phyloP scores from a whole-genome alignment of 2,797 vertebrate genomes.

The Dendrocincla tyrannina region DNA sequence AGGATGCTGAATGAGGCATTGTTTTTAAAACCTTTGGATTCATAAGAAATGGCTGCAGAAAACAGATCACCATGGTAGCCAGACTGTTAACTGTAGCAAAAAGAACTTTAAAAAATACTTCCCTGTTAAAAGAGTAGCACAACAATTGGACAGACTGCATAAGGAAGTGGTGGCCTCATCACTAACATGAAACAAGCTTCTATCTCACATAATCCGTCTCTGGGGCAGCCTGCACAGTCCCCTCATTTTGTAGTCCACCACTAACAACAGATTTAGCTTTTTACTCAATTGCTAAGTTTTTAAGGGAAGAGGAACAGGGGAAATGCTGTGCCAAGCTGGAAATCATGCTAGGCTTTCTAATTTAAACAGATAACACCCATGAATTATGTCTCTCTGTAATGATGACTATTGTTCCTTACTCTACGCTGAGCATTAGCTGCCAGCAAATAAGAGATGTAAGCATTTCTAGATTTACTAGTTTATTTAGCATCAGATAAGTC shows the following conservation, averaged over 20 bases:
- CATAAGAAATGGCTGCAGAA: neutral
- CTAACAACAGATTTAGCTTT: neutral
- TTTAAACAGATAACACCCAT: neutral
- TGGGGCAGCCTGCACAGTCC: neutral
- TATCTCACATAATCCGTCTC: neutral
- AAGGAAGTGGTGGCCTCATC: neutral
- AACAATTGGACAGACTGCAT: neutral
- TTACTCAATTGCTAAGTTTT: neutral
- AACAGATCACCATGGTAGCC: neutral
- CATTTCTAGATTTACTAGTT: conserved; percentile 17
- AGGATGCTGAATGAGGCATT: neutral
- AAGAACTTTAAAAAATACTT: neutral
- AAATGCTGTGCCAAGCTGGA: neutral
- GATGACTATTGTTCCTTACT: neutral
- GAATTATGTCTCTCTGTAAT: neutral
- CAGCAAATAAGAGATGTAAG: conserved; percentile 10
- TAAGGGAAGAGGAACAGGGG: neutral
- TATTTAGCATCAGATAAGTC: conserved; percentile 67
- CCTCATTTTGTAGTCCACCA: neutral
- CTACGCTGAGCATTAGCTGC: rapidly evolving
- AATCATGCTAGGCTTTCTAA: neutral
- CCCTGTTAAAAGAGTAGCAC: neutral
- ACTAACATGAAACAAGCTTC: neutral
- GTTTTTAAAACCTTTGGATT: neutral
- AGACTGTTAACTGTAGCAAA: neutral